Percentiles rank a stretch among this genome's conserved stretches.
Conservation (phyloP, 2,888 invertebrate species). For the Drosophila kambysellisi region DNA sequence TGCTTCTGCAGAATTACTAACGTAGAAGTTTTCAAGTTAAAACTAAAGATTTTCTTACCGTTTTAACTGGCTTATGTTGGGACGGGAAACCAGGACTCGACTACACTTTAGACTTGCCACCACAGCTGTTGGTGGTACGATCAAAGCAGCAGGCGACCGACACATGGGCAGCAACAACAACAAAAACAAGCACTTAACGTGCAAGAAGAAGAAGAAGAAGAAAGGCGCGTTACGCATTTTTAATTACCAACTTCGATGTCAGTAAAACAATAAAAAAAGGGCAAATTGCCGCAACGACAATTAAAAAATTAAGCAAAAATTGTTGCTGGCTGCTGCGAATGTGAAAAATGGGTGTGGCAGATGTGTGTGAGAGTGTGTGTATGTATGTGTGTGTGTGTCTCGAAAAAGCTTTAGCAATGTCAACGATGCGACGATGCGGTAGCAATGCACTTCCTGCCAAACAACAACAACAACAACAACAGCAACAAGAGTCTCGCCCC, state of each 20-base stretch:
- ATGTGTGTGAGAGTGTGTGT: background rate
- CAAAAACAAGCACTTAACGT: conserved; percentile 23
- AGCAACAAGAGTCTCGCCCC: conserved; percentile 27
- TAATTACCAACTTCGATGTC: conserved; percentile 69
- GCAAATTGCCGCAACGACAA: conserved; percentile 53
- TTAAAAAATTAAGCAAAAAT: conserved; percentile 72
- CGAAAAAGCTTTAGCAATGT: conserved; percentile 56
- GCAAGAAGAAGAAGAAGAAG: conserved; percentile 46
- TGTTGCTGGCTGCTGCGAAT: conserved; percentile 32
- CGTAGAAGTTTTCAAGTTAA: background rate
- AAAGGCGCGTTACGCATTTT: conserved; percentile 77
- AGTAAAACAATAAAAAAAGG: conserved; percentile 21
- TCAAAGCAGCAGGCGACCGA: conserved; percentile 46
- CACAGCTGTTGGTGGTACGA: conserved; percentile 49
- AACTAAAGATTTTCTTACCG: background rate
- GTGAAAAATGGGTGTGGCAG: conserved; percentile 52
- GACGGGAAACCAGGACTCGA: conserved; percentile 51
- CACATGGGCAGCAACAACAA: conserved; percentile 9
- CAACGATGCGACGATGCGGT: conserved; percentile 58
- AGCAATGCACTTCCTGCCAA: conserved; percentile 68
- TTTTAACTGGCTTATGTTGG: conserved; percentile 3
- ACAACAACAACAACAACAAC: conserved; percentile 29
- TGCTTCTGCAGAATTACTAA: background rate
- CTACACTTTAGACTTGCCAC: conserved; percentile 15
- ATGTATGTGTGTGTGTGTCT: background rate